Evolutionary conservation across 1,140 invertebrate genomes (phyloP).

Genomic region (Heterodera schachtii): DNA sequence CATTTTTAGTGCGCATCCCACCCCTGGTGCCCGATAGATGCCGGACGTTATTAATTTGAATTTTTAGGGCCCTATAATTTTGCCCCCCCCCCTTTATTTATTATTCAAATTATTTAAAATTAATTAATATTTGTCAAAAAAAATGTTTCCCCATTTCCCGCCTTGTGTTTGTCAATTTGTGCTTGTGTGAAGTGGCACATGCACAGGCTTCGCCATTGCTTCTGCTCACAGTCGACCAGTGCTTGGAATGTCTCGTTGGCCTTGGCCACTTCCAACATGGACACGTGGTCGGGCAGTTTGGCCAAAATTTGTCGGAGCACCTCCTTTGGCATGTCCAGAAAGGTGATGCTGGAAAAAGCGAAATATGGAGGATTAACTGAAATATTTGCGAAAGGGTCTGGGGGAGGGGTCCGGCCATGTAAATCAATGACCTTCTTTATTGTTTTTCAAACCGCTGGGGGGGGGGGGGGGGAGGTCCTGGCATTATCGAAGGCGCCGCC

Average conservation of each 20-base stretch:
- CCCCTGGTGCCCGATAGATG: too few relatives aligned
- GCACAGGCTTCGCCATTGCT: slow-evolving; percentile 85
- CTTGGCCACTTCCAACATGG: slow-evolving; percentile 77
- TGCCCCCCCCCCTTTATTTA: neutral
- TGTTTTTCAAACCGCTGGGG: too few relatives aligned
- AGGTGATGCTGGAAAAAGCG: slow-evolving; percentile 67
- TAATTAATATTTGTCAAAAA: neutral
- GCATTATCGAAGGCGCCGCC: too few relatives aligned
- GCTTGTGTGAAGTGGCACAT: slow-evolving; percentile 86
- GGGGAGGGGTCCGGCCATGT: too few relatives aligned
- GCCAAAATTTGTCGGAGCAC: slow-evolving; percentile 86
- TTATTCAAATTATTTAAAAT: slow-evolving; percentile 11
- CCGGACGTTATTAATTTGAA: too few relatives aligned
- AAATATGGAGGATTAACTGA: too few relatives aligned
- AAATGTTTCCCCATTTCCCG: slow-evolving; percentile 41
- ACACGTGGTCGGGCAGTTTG: slow-evolving; percentile 84
- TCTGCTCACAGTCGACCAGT: slow-evolving; percentile 79
- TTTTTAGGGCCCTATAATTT: too few relatives aligned
- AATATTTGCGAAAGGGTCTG: too few relatives aligned
- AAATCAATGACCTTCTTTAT: too few relatives aligned
- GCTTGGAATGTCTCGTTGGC: slow-evolving; percentile 77
- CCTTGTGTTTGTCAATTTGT: slow-evolving; percentile 74
- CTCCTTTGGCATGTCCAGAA: slow-evolving; percentile 88
- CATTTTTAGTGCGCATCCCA: too few relatives aligned
- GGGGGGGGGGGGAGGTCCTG: too few relatives aligned